phyloP scores from a whole-genome alignment of 2,797 vertebrate genomes.

The Silurus lanzhouensis region DNA sequence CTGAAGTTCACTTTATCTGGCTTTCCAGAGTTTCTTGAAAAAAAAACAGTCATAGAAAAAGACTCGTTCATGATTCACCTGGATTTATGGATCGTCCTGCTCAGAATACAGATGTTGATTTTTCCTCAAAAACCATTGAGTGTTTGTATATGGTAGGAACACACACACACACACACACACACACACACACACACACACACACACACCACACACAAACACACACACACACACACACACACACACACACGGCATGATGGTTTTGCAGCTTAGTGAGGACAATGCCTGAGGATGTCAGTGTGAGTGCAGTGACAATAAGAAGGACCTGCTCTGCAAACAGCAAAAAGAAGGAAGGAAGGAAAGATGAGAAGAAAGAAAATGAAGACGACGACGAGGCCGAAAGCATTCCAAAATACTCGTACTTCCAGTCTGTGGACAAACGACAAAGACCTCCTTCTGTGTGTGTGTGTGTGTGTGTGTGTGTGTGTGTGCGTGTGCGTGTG shows the following conservation, averaged over 20 bases:
- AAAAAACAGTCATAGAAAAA: not conserved
- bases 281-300: not conserved
- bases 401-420: conserved; percentile 8
- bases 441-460: not conserved
- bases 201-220: too few relatives aligned
- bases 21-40: too few relatives aligned
- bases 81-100: not conserved
- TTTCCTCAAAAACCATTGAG: not conserved
- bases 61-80: not conserved
- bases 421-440: conserved; percentile 7
- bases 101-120: not conserved
- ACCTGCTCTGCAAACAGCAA: not conserved
- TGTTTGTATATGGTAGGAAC: not conserved
- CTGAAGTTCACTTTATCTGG: too few relatives aligned
- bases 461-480: conserved; percentile 25
- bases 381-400: not conserved
- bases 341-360: not conserved
- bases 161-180: not conserved
- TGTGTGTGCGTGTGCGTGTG: conserved; percentile 33
- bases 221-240: too few relatives aligned
- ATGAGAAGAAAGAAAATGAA: not conserved
- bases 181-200: too few relatives aligned
- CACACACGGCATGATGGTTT: not conserved
- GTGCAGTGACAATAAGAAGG: not conserved
- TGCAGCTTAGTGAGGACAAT: conserved; percentile 6